phyloP scores from a whole-genome alignment of 2,888 invertebrate species.

The Flabesymbios commensalis region DNA sequence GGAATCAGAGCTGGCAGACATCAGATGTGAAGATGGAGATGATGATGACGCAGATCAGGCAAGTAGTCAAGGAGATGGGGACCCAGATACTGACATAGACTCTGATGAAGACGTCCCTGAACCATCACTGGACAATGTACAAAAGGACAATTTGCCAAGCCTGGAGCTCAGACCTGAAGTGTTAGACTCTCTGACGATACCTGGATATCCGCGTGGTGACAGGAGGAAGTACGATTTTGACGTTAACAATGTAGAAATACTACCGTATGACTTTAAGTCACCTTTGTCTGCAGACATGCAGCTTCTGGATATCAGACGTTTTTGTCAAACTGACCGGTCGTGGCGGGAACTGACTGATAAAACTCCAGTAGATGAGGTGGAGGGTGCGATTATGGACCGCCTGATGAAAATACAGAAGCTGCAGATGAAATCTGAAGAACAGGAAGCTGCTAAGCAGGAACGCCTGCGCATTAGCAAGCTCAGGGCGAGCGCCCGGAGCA shows the following conservation, averaged over 20 bases:
- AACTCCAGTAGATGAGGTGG: not conserved
- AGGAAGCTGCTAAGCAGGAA: no score
- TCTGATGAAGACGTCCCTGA: constrained; percentile 15
- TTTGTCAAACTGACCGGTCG: not conserved
- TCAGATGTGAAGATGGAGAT: not conserved
- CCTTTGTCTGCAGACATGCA: constrained; percentile 41
- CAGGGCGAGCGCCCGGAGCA: no score
- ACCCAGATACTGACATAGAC: constrained; percentile 13
- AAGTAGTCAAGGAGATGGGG: constrained; percentile 7
- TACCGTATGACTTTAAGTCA: constrained; percentile 42
- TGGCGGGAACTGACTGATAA: constrained; percentile 4
- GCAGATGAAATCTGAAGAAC: no score
- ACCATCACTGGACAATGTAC: constrained; percentile 10
- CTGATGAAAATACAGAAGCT: no score
- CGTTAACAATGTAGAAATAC: constrained; percentile 42
- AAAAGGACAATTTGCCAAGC: constrained; percentile 20
- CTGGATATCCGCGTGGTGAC: constrained; percentile 44
- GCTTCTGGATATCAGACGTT: constrained; percentile 37
- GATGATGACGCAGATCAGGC: not conserved
- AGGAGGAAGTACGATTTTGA: constrained; percentile 50
- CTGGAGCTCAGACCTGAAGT: constrained; percentile 48
- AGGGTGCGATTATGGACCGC: no score
- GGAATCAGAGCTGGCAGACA: not conserved
- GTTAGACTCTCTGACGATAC: constrained; percentile 46
- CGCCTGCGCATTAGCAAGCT: no score